A percentile compares a stretch with the other conserved stretches of the same genome.
phyloP scores from a whole-genome alignment of 2,888 invertebrate genomes.

The Rotaria socialis region DNA sequence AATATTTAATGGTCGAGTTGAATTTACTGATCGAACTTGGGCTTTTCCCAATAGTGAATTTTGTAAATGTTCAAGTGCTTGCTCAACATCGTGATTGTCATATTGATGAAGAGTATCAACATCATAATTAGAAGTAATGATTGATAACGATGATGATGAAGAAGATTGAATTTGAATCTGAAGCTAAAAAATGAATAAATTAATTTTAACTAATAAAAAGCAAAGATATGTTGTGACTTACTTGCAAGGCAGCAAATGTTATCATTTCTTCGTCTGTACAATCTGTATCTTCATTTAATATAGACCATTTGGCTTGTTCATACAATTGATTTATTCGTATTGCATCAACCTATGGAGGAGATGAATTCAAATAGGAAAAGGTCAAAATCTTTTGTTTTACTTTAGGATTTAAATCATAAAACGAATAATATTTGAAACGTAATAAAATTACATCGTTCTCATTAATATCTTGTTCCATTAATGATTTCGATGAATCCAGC shows the following conservation, averaged over 20 bases:
- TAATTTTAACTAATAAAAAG: background rate
- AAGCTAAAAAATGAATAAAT: conserved; percentile 64
- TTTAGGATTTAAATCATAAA: conserved; percentile 94
- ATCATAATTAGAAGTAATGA: background rate
- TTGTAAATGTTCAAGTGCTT: background rate
- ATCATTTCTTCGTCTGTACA: conserved; percentile 98
- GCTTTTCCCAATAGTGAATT: background rate
- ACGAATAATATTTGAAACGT: conserved; percentile 85
- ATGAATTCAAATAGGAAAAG: background rate
- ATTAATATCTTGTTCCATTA: conserved; percentile 94
- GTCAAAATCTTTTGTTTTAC: conserved; percentile 54
- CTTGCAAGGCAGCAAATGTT: conserved; percentile 88
- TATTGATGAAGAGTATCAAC: background rate
- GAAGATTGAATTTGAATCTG: conserved; percentile 78
- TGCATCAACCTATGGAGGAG: conserved; percentile 65
- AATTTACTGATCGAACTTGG: background rate
- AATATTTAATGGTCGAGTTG: background rate
- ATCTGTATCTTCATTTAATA: conserved; percentile 92
- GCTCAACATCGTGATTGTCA: background rate
- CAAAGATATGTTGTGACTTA: background rate
- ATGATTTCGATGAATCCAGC: conserved; percentile 91
- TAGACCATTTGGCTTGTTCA: conserved; percentile 95
- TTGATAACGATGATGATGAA: background rate
- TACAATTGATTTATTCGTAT: conserved; percentile 94
- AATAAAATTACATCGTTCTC: conserved; percentile 82